Conservation (phyloP, 2,888 invertebrate species). For the Eristalis pertinax region DNA sequence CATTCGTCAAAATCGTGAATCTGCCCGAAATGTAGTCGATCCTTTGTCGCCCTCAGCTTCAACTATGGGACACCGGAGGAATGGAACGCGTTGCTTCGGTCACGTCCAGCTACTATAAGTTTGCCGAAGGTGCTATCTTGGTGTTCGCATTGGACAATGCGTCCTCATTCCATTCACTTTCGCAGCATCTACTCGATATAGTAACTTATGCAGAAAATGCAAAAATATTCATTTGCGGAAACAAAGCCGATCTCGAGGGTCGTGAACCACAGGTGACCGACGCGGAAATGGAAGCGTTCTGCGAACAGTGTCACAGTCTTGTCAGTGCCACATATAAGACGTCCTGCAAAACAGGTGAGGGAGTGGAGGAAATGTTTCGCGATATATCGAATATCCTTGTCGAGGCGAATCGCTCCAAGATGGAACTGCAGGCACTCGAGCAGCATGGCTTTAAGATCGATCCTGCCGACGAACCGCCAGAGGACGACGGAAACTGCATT, state of each 20-base stretch:
- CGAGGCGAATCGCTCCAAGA: constrained; percentile 90
- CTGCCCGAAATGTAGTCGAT: not conserved
- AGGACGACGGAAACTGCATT: constrained; percentile 77
- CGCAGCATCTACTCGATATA: constrained; percentile 95
- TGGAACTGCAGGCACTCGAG: constrained; percentile 90
- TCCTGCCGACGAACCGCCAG: constrained; percentile 84
- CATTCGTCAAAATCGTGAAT: not conserved
- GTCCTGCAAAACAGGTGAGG: constrained; percentile 93
- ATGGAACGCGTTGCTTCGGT: constrained; percentile 98
- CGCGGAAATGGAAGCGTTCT: constrained; percentile 93
- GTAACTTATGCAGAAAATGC: constrained; percentile 97
- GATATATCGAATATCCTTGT: constrained; percentile 92
- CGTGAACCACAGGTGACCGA: constrained; percentile 89
- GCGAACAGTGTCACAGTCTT: constrained; percentile 95
- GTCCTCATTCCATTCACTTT: constrained; percentile 94
- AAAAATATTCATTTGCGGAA: constrained; percentile 96
- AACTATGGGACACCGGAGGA: constrained; percentile 98
- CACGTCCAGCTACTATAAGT: constrained; percentile 97
- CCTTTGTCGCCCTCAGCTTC: constrained; percentile 84
- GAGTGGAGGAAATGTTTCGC: constrained; percentile 94
- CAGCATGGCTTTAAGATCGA: constrained; percentile 89
- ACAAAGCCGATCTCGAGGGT: constrained; percentile 92
- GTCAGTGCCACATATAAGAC: constrained; percentile 94
- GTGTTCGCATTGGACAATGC: constrained; percentile 95
- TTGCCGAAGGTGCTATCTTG: constrained; percentile 95